Base-by-base conservation (phyloP, 2,888 invertebrate genomes). In the Fragum sueziense region DNA sequence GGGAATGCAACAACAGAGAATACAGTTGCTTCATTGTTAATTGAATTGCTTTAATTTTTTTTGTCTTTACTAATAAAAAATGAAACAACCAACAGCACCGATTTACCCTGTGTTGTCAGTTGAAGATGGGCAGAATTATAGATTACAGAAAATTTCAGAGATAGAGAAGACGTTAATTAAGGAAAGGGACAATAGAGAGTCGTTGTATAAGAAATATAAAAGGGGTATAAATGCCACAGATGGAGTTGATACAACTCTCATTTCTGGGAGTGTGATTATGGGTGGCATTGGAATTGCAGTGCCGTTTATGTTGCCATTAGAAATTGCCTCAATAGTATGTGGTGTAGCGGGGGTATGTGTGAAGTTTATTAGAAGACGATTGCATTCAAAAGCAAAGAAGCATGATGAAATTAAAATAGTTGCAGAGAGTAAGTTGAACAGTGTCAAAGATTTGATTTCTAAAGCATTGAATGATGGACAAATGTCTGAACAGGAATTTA, bases 121-220 rank as follows among this genome's bases (percentile, higher is more conserved):
- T n/a, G 75, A 79, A 61, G 74, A 79, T 70, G 79, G 74, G 37
- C 74, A 79, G 54, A 79, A 74, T 79, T 79, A 79, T 79, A 77
- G 79, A 73, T 70, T 80, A 73, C 72, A 76, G 59, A 80, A 76
- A 52, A 80, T 80, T 73, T 70, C 76, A 65, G 80, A 80, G 57
- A 76, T 68, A 11, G 68, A 68, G 51, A 47, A 68, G 68, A 68
- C 47, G 27, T 68, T 68, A 52, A 68, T 68, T 51, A 68, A 68
- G 41, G 68, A 68, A 52, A 62, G 74, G 62, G 68, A 80, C 31
- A 68, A 27, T 70, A 59, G 76, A n/a, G 22, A 80, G 69, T 51
- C 72, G 74, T 74, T 80, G 51, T 80, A 80, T 65, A 80, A 80
- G 37, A 79, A 74, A 67, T 79, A 79, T 71, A 79, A 79, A 74